Evolutionary conservation across 2,797 vertebrate genomes (phyloP).

Genomic region (Liparis tanakae): DNA sequence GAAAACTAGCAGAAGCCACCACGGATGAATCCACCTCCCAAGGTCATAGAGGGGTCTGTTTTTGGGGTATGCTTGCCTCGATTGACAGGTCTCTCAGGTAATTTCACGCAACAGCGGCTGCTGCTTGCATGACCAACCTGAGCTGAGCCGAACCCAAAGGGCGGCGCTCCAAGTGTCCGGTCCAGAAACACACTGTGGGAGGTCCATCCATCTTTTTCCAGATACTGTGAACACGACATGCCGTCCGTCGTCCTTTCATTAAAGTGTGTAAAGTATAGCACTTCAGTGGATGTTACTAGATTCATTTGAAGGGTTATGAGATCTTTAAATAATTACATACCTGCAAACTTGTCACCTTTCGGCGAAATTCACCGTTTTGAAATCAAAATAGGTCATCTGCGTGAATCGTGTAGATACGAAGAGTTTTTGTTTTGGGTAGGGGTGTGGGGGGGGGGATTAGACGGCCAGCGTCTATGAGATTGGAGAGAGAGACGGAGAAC

Average conservation of each 20-base stretch:
- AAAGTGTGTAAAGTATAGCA: not conserved
- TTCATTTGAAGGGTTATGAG: not conserved
- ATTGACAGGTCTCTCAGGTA: not conserved
- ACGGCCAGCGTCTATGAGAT: too few species aligned
- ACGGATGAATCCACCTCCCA: not conserved
- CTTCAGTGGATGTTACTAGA: not conserved
- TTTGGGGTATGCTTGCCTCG: not conserved
- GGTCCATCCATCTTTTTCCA: not conserved
- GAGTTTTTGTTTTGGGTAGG: too few species aligned
- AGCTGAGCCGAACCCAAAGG: not conserved
- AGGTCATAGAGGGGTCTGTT: too few species aligned
- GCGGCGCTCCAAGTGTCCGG: not conserved
- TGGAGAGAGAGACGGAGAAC: too few species aligned
- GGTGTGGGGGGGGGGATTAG: too few species aligned
- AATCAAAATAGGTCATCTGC: too few species aligned
- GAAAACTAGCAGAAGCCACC: not conserved
- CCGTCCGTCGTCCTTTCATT: not conserved
- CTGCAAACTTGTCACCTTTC: too few species aligned
- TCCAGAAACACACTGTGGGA: not conserved
- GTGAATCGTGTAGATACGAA: too few species aligned
- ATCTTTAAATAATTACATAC: not conserved
- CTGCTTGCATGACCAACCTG: not conserved
- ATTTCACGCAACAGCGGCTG: conserved; percentile 8
- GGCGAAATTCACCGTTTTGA: too few species aligned
- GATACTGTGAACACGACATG: too few species aligned